These are phyloP conservation scores for Phrixothrix hirtus DNA, from an alignment of 2,888 invertebrate species.

Conservation along the genomic window DNA sequence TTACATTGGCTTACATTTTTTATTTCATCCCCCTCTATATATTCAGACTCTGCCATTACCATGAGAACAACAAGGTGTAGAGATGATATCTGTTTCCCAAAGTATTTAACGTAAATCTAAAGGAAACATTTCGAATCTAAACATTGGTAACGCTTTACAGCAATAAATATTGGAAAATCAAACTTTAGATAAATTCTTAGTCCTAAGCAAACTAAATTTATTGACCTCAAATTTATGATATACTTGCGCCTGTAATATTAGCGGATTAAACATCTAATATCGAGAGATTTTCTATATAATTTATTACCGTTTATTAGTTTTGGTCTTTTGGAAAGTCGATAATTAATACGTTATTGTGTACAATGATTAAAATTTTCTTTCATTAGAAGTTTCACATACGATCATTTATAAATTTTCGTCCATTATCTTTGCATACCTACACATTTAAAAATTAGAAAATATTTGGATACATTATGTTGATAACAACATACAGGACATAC, in stretches of 20 bases:
- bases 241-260: not conserved
- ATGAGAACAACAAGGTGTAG: constrained; percentile 46
- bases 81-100: constrained; percentile 15
- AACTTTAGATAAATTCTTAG: constrained; percentile 32
- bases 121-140: not conserved
- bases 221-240: not conserved
- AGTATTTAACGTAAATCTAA: not conserved
- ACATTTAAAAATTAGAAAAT: too few species aligned
- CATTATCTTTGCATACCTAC: too few species aligned
- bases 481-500: too few species aligned
- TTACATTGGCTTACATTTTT: constrained; percentile 41
- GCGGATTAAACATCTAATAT: not conserved
- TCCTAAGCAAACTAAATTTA: not conserved
- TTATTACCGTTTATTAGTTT: too few species aligned
- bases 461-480: too few species aligned
- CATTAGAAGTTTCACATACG: too few species aligned
- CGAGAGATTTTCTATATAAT: not conserved
- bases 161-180: not conserved
- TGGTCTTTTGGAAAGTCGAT: too few species aligned
- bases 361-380: too few species aligned
- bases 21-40: constrained; percentile 34
- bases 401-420: too few species aligned
- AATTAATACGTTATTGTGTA: too few species aligned
- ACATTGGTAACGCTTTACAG: not conserved
- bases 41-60: constrained; percentile 38